Base-by-base conservation (phyloP, 2,113 vertebrate genomes). In the Phocoena phocoena region DNA sequence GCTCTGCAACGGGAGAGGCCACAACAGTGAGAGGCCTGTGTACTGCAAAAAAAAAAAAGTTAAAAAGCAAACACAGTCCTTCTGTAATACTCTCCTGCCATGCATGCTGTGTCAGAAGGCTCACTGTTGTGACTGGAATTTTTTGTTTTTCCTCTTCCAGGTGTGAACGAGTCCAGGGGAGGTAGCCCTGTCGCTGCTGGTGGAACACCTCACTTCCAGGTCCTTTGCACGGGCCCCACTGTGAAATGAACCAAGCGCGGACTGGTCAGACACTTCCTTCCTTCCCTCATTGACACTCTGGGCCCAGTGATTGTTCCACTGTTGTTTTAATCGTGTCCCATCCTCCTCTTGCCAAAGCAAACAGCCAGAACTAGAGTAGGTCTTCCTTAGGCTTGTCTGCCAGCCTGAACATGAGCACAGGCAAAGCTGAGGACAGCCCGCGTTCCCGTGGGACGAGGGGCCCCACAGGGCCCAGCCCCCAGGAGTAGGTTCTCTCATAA, bases 401-500 rank as follows among this genome's bases (percentile, higher is more conserved):
- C 9, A 21, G 20, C 80, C 88, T 70, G 82, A 92, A 65, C 86
- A 97, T 97, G 98, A 89, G 23, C 23, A 11, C 53, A 10, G 58
- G 44, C n/a, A 14, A 73, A 38, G 21, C 65, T 0, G 38, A 41
- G 8, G 17, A 2, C 67, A 5, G 7, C 1, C 84, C 62, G 33
- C 33, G 33, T 14, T 53, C 83, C 38, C 0, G 15, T 1, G 3
- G 81, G 67, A 3, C 76, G 1, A 11, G 33, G 86, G 77, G 14
- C 44, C 33, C 11, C 0, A 4, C 4, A 15, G 96, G 90, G 88
- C 13, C 97, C 7, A 11, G 2, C 2, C 0, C 0, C 0, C 68
- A 25, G 31, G 55, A 26, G 0, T 82, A 38, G 79, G 95, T 95
- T 91, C 80, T 96, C 97, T 96, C 92, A 98, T 99, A 98, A 99